Base-by-base conservation (phyloP, 1,140 invertebrate species). In the Geopemphigus sp. region DNA sequence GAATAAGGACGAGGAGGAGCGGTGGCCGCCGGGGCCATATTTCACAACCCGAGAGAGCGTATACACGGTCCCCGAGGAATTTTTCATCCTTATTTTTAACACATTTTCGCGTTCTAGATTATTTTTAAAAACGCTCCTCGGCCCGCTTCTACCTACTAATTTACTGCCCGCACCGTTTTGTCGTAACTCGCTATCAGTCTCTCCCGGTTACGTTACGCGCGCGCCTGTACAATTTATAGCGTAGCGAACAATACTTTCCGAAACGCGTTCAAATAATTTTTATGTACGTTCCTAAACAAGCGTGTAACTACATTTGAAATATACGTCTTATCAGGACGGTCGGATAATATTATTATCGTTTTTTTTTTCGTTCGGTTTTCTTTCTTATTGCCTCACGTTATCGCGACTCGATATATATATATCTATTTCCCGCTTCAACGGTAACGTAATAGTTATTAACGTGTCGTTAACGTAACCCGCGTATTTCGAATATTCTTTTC, bases 31-130 rank as follows among this genome's bases (percentile, higher is more conserved):
- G 45, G 12, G 14, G 12, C 29, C 32, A 76, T 76, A 76, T 76
- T 76, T 76, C 32, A 76, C 32, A 26, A 56, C 50, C 32, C n/a
- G 32, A 39, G 11, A 54, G 29, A 32, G n/a, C n/a, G n/a, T n/a
- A n/a, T 26, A 45, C 14, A 12, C 47, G 47, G 73, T 76, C 56
- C 73, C 73, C 53, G 54, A 76, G 73, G 73, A 76, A 76, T 76
- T 76, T 76, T 59, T 39, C 73, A 39, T 39, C 53, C 73, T 76
- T 76, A 68, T 68, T 68, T 68, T 68, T 50, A 76, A 76, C 73
- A 76, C 73, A 59, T 76, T 76, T 76, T 76, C 73, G 54, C 32
- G 56, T 61, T 76, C 54, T 76, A 45, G 73, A 76, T 76, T 76
- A 76, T 76, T 76, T 57, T 59, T 45, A 39, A 73, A 76, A 76